These are phyloP conservation scores for Zygothrica quintamaculata DNA, from an alignment of 2,888 invertebrate species.

Conservation along the genomic window DNA sequence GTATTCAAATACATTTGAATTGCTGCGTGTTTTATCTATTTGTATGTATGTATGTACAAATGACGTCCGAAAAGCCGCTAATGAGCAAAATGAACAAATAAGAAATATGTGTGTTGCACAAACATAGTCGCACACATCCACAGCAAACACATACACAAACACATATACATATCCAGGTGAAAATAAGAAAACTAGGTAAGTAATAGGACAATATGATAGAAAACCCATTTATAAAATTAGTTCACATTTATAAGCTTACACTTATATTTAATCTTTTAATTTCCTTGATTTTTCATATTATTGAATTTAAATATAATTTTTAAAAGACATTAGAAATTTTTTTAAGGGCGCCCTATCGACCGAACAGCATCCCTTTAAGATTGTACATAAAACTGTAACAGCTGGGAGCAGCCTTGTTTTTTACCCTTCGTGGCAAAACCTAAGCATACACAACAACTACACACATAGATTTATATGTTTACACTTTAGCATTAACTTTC, in stretches of 20 bases:
- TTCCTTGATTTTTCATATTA: too few relatives aligned
- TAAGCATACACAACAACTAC: constrained; percentile 20
- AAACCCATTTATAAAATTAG: constrained; percentile 23
- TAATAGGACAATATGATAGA: too few relatives aligned
- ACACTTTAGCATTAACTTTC: too few relatives aligned
- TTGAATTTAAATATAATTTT: too few relatives aligned
- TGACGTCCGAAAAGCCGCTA: constrained; percentile 71
- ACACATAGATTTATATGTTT: constrained; percentile 9
- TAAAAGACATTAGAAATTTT: not conserved
- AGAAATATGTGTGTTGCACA: constrained; percentile 25
- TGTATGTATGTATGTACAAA: constrained; percentile 24
- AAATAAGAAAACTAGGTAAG: constrained; percentile 22
- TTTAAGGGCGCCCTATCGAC: not conserved
- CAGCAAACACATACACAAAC: too few relatives aligned
- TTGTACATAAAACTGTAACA: constrained; percentile 6
- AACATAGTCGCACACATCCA: constrained; percentile 22
- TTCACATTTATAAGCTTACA: constrained; percentile 1
- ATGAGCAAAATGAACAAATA: constrained; percentile 52
- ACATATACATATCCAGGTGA: constrained; percentile 37
- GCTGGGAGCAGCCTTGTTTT: constrained; percentile 43
- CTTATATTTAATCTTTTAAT: constrained; percentile 2
- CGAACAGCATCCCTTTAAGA: constrained; percentile 5
- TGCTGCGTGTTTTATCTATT: constrained; percentile 7
- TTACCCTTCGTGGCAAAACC: constrained; percentile 37
- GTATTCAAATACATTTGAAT: constrained; percentile 4